Base-by-base conservation (phyloP, 2,113 vertebrate genomes). In the Oryctolagus cuniculus region DNA sequence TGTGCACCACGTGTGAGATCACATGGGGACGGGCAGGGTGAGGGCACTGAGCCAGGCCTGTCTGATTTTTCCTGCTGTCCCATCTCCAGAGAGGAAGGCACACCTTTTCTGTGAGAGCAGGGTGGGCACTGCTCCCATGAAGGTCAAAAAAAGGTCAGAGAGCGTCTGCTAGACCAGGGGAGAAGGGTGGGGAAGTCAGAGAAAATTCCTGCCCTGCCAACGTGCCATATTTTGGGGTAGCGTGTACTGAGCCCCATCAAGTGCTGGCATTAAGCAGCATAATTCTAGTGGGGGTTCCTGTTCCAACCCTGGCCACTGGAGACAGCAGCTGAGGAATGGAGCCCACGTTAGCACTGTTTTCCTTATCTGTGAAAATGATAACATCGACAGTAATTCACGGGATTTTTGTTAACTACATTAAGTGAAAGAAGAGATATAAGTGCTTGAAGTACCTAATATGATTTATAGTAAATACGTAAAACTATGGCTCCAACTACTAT, bases 231-330 rank as follows among this genome's bases (percentile, higher is more conserved):
- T 89, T 25, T 31, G 27, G 25, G 19, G 17, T 36, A 53, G 10
- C 13, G 2, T 55, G 25, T 64, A 15, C 34, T 11, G 13, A 78
- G 31, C 6, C 6, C 25, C 38, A 24, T 22, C 3, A 12, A 25
- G 16, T 19, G 9, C 49, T 6, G 12, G 16, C 8, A 66, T 58
- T 17, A n/a, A 12, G 8, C 29, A 11, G 0, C 75, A 44, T 2
- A 9, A 2, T 49, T 16, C 3, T 21, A 22, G 21, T 5, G 7
- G 16, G 31, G 3, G 1, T 16, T 21, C 19, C 38, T 21, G 12
- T 6, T 24, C 10, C 2, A 16, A 8, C n/a, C 6, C n/a, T 25
- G 67, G 38, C 22, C n/a, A 1, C 12, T 25, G 24, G 29, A 61
- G n/a, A 7, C 4, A 10, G 3, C 34, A 64, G 1, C 21, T 55